Base-by-base conservation (phyloP, 2,113 vertebrate species). In the Agapornis roseicollis region DNA sequence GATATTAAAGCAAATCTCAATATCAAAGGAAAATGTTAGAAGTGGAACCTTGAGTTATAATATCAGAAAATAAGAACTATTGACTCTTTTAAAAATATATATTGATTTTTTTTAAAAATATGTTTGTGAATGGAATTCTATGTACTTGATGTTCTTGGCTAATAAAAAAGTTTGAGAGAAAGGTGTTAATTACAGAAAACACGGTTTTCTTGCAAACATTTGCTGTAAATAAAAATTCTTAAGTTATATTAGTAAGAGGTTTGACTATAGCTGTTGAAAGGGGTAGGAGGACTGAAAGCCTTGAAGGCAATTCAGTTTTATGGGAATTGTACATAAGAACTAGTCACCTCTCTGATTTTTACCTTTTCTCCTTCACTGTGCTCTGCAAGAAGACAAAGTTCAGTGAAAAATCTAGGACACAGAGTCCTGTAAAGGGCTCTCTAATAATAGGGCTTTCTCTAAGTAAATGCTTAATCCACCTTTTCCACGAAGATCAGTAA, bases 1-100 rank as follows among this genome's bases (percentile, higher is more conserved):
- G 89, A 29, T 78, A 53, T 10, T 80, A 71, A 84, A 85, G 17
- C 13, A 80, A 90, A 90, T 77, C 18, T 60, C 0, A 0, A 14
- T 63, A 77, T 55, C 25, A 80, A 91, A 94, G 16, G 27, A 80
- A 77, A 93, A 90, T 37, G 7, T 83, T 93, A 83, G 68, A 85
- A 80, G 73, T 41, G 24, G 22, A 13, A 92, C 52, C 72, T 71
- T 83, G 64, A 88, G 64, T 55, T 92, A 55, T 27, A 60, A 11
- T 33, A 31, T 71, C 72, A 80, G 90, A 88, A 95, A 80, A 86
- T 27, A 83, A 73, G 79, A 91, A 73, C 46, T 96, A 85, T 80
- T 93, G 87, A 95, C 64, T 90, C n/a, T n/a, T n/a, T n/a, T n/a
- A n/a, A n/a, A n/a, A n/a, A n/a, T n/a, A n/a, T 76, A 2, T 64